Conservation (phyloP, 2,888 invertebrate species). For the Platycheirus rosarum region DNA sequence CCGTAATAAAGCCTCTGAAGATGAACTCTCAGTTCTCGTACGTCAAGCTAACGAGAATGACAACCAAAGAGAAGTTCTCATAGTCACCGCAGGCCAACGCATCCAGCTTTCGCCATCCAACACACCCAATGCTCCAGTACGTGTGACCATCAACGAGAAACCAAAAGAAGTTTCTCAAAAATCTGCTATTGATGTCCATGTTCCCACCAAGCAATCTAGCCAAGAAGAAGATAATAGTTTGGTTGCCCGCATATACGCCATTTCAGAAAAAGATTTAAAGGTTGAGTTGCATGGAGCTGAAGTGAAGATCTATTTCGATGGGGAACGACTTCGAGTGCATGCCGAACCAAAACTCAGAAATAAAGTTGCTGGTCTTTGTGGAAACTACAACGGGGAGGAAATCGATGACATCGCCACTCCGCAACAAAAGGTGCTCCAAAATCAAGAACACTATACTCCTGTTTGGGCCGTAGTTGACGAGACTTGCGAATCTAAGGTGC, state of each 20-base stretch:
- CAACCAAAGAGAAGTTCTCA: slow-evolving; percentile 81
- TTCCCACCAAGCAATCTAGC: slow-evolving; percentile 76
- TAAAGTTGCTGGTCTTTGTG: slow-evolving; percentile 86
- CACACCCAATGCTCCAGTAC: slow-evolving; percentile 58
- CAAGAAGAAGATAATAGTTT: slow-evolving; percentile 76
- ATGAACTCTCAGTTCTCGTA: slow-evolving; percentile 80
- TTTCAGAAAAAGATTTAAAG: slow-evolving; percentile 84
- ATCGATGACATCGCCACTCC: slow-evolving; percentile 86
- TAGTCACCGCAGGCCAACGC: slow-evolving; percentile 81
- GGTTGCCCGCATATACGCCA: slow-evolving; percentile 82
- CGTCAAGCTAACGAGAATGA: slow-evolving; percentile 77
- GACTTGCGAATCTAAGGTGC: slow-evolving; percentile 82
- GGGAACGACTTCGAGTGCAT: slow-evolving; percentile 83
- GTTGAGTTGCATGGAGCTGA: slow-evolving; percentile 83
- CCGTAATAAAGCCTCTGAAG: slow-evolving; percentile 77
- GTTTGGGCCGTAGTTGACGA: slow-evolving; percentile 84
- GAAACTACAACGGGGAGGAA: slow-evolving; percentile 85
- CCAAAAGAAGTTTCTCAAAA: slow-evolving; percentile 78
- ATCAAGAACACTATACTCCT: slow-evolving; percentile 84
- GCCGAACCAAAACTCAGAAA: slow-evolving; percentile 83
- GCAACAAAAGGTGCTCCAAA: slow-evolving; percentile 84
- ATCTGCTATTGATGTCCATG: slow-evolving; percentile 79
- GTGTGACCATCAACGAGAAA: slow-evolving; percentile 81
- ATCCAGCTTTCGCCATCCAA: slow-evolving; percentile 74
- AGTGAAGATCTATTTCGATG: slow-evolving; percentile 85